Conservation (phyloP, 2,797 vertebrate species). For the Alectoris magna region DNA sequence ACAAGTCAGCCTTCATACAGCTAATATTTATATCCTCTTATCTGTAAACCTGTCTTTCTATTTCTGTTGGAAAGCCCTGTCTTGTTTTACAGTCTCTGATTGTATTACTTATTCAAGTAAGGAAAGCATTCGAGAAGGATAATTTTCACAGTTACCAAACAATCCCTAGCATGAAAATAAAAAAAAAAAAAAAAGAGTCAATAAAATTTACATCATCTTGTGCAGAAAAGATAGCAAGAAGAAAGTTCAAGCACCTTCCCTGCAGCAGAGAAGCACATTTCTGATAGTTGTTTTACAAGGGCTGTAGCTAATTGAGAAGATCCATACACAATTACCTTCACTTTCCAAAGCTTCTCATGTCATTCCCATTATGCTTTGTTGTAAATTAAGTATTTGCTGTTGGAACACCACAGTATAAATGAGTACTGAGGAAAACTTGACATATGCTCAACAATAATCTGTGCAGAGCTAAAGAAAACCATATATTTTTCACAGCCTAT, state of each 20-base stretch:
- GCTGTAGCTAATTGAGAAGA: background rate
- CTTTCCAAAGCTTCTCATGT: background rate
- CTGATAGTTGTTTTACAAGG: background rate
- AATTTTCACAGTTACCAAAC: background rate
- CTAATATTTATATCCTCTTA: background rate
- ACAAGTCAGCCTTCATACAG: background rate
- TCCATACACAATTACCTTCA: background rate
- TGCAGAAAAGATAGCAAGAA: background rate
- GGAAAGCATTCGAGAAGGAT: background rate
- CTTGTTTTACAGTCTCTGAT: conserved; percentile 16
- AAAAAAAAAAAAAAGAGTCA: background rate
- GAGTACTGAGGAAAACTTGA: background rate
- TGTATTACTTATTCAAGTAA: background rate
- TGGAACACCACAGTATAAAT: background rate
- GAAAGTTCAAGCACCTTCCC: background rate
- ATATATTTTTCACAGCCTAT: background rate
- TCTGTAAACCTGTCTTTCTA: background rate
- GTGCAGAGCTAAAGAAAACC: background rate
- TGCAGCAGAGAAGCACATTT: background rate
- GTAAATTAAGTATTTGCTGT: conserved; percentile 9
- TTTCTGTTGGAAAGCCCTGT: background rate
- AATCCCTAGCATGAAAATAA: background rate
- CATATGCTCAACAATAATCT: background rate
- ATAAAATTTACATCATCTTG: background rate
- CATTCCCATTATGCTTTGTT: background rate